Evolutionary conservation across 2,888 invertebrate genomes (phyloP).

Genomic region (Nudaria mundana): DNA sequence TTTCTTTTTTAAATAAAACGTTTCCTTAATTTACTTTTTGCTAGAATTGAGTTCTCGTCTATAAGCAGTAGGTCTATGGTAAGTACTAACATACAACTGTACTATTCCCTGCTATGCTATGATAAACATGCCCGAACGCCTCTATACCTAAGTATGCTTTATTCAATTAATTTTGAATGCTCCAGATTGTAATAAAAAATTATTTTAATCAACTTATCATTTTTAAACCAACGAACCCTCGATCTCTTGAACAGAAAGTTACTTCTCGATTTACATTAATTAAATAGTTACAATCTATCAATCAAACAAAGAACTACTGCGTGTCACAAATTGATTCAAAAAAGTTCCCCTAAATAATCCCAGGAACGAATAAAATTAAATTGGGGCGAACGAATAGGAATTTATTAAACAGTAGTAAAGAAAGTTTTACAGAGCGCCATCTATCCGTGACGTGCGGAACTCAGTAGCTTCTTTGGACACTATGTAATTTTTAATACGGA

Average conservation of each 20-base stretch:
- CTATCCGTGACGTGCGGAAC: conserved; percentile 52
- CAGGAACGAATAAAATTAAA: conserved; percentile 6
- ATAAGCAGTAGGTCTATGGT: too few relatives aligned
- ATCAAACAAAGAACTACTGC: conserved; percentile 13
- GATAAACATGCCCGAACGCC: too few relatives aligned
- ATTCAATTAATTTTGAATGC: too few relatives aligned
- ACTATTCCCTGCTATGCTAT: too few relatives aligned
- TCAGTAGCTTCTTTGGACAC: conserved; percentile 34
- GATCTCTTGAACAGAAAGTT: neutral
- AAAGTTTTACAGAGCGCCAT: conserved; percentile 51
- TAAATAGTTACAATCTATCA: conserved; percentile 5
- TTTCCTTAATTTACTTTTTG: too few relatives aligned
- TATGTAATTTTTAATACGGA: conserved; percentile 32
- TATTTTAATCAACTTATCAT: neutral
- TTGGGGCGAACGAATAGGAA: neutral
- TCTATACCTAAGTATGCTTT: too few relatives aligned
- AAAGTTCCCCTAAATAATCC: conserved; percentile 15
- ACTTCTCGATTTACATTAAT: too few relatives aligned
- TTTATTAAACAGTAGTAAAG: neutral
- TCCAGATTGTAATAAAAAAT: too few relatives aligned
- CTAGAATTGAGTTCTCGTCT: too few relatives aligned
- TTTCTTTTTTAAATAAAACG: too few relatives aligned
- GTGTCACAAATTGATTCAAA: conserved; percentile 16
- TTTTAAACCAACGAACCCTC: neutral
- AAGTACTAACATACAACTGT: too few relatives aligned